Evolutionary conservation across 2,113 vertebrate species (phyloP), one percentile per base, ranked within the genome.

Genomic region (Mirza zaza): DNA sequence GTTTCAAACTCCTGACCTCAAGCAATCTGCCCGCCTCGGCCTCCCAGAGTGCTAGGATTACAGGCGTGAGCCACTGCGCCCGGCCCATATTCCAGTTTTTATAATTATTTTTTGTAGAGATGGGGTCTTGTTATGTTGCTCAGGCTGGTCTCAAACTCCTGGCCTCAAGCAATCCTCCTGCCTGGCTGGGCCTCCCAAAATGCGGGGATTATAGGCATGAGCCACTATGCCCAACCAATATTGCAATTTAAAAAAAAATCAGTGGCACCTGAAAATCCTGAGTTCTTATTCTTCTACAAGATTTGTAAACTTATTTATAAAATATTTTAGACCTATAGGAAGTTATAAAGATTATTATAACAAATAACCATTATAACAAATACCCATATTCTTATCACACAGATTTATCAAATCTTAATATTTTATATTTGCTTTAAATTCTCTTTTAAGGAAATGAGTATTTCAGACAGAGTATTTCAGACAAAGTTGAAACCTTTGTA

Each of bases 391-490:
- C 34, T 77, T 77, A 63, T 77, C 93, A 84, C 12, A 61, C 6
- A 84, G 36, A 8, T 77, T 68, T 76, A 84, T 61, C 18, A 79
- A 59, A 70, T 90, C 55, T 88, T 73, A 68, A 48, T 90, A 59
- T 91, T 81, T 81, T 81, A 73, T 14, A 57, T 92, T 88, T 48
- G 27, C 84, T 88, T 95, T 32, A 82, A 59, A 67, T 91, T 88
- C 7, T 92, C n/a, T 82, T 75, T 92, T 82, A 50, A 88, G 61
- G 39, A 95, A 88, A 92, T 39, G 50, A 83, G 48, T 32, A 81
- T 81, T 36, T 95, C 83, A 75, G 45, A 57, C 83, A 75, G 50
- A 83, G 48, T 32, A 81, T 81, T 36, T 95, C 83, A 75, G 48
- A 57, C 65, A 75, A 81, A 67, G 13, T 67, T 82, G 34, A 57